These are phyloP conservation scores for Mormyrops attenuatus DNA, from an alignment of 2,797 vertebrate genomes.

Conservation along the genomic window DNA sequence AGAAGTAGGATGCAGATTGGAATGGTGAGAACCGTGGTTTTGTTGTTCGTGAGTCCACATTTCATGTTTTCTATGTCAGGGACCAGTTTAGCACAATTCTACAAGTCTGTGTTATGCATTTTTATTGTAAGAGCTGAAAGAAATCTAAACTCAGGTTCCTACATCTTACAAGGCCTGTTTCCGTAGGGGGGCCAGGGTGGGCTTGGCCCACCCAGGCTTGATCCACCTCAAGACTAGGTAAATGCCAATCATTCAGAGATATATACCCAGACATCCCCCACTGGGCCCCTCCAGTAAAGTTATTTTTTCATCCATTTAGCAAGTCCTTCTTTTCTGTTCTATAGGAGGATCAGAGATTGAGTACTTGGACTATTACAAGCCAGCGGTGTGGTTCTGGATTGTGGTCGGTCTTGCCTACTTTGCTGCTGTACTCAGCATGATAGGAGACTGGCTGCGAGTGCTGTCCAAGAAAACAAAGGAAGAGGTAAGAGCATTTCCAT, in stretches of 20 bases:
- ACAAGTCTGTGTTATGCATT: background rate
- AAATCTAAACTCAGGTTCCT: background rate
- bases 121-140: background rate
- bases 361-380: constrained; percentile 90
- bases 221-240: background rate
- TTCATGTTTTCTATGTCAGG: background rate
- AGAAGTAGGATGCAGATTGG: background rate
- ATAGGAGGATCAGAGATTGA: constrained; percentile 87
- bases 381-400: constrained; percentile 95
- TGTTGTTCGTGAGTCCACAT: background rate
- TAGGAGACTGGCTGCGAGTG: constrained; percentile 89
- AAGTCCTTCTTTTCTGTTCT: constrained; percentile 14
- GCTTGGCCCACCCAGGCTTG: background rate
- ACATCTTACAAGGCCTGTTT: background rate
- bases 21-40: background rate
- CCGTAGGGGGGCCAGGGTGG: background rate
- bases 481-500: constrained; percentile 70
- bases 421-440: constrained; percentile 94
- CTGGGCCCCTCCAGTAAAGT: background rate
- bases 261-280: background rate
- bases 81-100: background rate
- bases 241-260: background rate
- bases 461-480: constrained; percentile 94
- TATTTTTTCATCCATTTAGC: background rate
- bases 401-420: constrained; percentile 91